These are phyloP conservation scores for Tragelaphus imberbis DNA, from an alignment of 2,113 vertebrate species.

Conservation along the genomic window DNA sequence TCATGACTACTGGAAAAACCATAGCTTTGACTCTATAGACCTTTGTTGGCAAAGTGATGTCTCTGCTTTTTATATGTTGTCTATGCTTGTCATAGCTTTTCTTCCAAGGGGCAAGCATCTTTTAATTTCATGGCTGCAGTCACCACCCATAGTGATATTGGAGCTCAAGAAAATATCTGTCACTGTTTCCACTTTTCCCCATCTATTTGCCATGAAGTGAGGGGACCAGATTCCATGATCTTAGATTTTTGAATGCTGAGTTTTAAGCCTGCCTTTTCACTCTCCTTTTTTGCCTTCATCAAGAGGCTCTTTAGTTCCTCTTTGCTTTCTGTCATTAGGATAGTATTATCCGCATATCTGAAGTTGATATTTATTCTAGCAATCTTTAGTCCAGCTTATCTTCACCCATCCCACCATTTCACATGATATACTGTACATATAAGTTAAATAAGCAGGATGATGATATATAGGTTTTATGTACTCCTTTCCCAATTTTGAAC, in stretches of 20 bases:
- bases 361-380: neutral
- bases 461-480: neutral
- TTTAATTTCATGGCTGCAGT: neutral
- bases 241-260: neutral
- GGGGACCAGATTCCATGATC: neutral
- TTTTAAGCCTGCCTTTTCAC: neutral
- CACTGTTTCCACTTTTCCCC: neutral
- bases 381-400: neutral
- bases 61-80: neutral
- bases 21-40: neutral
- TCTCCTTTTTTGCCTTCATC: neutral
- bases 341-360: neutral
- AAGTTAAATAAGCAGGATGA: neutral
- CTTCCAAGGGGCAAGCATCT: neutral
- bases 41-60: neutral
- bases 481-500: neutral
- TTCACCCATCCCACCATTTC: neutral
- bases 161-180: neutral
- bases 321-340: neutral
- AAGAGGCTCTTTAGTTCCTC: neutral
- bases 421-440: neutral
- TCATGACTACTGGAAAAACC: neutral
- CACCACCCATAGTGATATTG: neutral
- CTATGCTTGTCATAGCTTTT: neutral
- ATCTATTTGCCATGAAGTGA: neutral